Percentiles rank a stretch among this genome's conserved stretches.
Evolutionary conservation across 2,797 vertebrate species (phyloP).

Genomic region (Thamnophis elegans): DNA sequence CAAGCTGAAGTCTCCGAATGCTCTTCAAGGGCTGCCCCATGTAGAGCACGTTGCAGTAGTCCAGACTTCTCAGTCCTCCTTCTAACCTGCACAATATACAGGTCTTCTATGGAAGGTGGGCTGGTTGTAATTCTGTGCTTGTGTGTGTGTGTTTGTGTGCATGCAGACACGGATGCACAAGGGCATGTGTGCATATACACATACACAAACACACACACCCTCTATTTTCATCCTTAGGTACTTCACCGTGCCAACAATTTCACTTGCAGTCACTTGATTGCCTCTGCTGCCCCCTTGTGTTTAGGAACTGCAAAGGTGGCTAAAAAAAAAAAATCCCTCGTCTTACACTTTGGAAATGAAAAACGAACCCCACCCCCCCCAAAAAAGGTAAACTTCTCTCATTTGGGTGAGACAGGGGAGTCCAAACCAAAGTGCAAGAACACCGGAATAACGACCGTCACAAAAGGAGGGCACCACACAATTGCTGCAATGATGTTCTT

Average conservation of each 20-base stretch:
- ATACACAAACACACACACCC: too few relatives aligned
- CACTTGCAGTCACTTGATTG: neutral
- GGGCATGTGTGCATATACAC: neutral
- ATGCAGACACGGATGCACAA: too few relatives aligned
- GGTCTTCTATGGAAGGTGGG: too few relatives aligned
- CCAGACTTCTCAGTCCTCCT: too few relatives aligned
- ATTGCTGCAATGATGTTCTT: neutral
- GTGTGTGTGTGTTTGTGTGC: too few relatives aligned
- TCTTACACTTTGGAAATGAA: neutral
- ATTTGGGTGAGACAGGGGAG: neutral
- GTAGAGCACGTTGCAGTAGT: too few relatives aligned
- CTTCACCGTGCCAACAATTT: neutral
- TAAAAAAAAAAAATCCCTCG: too few relatives aligned
- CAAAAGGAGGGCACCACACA: neutral
- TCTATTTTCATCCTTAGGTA: neutral
- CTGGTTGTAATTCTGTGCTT: too few relatives aligned
- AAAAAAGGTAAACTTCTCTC: neutral
- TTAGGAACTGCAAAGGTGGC: neutral
- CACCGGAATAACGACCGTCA: neutral
- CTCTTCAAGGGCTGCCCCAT: too few relatives aligned
- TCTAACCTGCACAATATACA: too few relatives aligned
- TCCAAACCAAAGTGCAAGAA: neutral
- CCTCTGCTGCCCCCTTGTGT: slow-evolving; percentile 60
- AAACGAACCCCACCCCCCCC: neutral
- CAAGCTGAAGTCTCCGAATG: too few relatives aligned